These are phyloP conservation scores for Arctocebus calabarensis DNA, from an alignment of 2,797 vertebrate genomes.

Conservation along the genomic window DNA sequence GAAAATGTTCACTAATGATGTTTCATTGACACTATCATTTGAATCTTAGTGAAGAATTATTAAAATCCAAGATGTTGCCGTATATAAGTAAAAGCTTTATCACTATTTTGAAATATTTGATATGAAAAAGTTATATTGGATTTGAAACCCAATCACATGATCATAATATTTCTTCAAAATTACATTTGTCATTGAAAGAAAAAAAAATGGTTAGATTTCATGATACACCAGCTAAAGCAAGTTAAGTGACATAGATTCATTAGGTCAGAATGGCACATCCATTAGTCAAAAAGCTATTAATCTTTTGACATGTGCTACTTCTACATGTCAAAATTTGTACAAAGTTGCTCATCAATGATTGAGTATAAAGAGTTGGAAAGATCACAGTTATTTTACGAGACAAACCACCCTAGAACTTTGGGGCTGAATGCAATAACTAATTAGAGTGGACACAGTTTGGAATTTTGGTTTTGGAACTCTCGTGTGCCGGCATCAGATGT, in stretches of 20 bases:
- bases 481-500: not conserved
- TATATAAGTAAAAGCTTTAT: not conserved
- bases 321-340: not conserved
- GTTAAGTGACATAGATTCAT: constrained; percentile 6
- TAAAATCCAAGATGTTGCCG: not conserved
- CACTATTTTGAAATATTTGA: not conserved
- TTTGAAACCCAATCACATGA: constrained; percentile 37
- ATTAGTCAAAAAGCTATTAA: constrained; percentile 11
- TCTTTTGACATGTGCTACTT: constrained; percentile 29
- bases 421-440: constrained; percentile 1
- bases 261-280: constrained; percentile 10
- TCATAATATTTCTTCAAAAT: constrained; percentile 36
- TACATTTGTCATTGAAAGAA: not conserved
- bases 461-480: not conserved
- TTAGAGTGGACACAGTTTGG: not conserved
- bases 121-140: not conserved
- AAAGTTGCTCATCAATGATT: constrained; percentile 28
- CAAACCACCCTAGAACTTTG: not conserved
- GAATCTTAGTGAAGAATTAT: not conserved
- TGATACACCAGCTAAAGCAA: not conserved
- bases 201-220: not conserved
- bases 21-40: constrained; percentile 7
- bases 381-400: not conserved
- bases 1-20: not conserved
- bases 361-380: not conserved